Evolutionary conservation across 1,140 invertebrate species (phyloP).

Genomic region (Drosophila kurseongensis): DNA sequence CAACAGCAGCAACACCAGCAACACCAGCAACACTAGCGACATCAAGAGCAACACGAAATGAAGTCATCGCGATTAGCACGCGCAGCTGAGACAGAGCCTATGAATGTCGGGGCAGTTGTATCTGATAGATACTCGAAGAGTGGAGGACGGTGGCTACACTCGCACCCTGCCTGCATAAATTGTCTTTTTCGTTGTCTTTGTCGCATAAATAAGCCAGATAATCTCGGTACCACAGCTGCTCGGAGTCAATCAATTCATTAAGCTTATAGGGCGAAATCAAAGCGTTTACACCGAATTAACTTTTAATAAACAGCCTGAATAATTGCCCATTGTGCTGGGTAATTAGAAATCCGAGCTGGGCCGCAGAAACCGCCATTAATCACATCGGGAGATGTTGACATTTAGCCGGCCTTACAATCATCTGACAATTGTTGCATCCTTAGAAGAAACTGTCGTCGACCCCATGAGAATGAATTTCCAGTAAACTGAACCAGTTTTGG

Average conservation of each 20-base stretch:
- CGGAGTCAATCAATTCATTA: slow-evolving; percentile 54
- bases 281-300: slow-evolving; percentile 19
- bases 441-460: slow-evolving; percentile 24
- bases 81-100: slow-evolving; percentile 33
- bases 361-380: slow-evolving; percentile 20
- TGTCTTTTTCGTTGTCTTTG: slow-evolving; percentile 8
- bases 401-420: slow-evolving; percentile 43
- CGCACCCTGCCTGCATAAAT: slow-evolving; percentile 46
- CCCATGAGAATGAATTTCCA: slow-evolving; percentile 48
- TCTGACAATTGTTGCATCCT: slow-evolving; percentile 38
- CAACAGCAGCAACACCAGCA: slow-evolving; percentile 24
- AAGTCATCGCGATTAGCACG: slow-evolving; percentile 74
- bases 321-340: slow-evolving; percentile 42
- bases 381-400: slow-evolving; percentile 37
- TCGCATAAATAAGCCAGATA: slow-evolving; percentile 19
- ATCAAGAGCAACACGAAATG: slow-evolving; percentile 56
- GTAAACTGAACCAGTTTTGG: slow-evolving; percentile 47
- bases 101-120: slow-evolving; percentile 26
- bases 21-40: slow-evolving; percentile 23
- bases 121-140: slow-evolving; percentile 46
- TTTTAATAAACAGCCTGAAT: slow-evolving; percentile 25
- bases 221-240: slow-evolving; percentile 23
- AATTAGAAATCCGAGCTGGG: slow-evolving; percentile 24
- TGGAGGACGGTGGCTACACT: slow-evolving; percentile 42
- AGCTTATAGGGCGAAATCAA: slow-evolving; percentile 28